Evolutionary conservation across 2,888 invertebrate genomes (phyloP).

Genomic region (Microchrysa polita): DNA sequence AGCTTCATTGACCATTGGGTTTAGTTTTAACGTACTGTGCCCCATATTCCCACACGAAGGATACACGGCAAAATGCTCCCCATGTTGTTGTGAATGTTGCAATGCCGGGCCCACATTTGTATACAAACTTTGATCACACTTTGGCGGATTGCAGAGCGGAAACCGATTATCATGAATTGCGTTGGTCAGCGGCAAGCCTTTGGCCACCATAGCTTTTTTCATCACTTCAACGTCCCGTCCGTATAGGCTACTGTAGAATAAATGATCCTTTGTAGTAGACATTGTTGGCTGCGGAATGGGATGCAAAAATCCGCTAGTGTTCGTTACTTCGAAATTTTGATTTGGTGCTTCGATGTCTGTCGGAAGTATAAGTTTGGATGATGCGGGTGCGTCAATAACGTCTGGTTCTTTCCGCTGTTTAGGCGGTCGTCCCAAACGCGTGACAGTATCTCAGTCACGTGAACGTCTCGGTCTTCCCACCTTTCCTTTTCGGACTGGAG

Average conservation of each 20-base stretch:
- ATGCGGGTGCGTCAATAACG: constrained; percentile 34
- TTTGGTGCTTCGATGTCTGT: constrained; percentile 45
- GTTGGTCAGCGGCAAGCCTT: neutral
- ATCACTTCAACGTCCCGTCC: constrained; percentile 53
- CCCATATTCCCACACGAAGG: constrained; percentile 10
- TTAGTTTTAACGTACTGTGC: neutral
- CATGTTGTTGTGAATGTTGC: constrained; percentile 14
- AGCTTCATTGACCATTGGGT: constrained; percentile 9
- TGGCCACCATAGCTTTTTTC: constrained; percentile 49
- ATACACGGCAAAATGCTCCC: constrained; percentile 22
- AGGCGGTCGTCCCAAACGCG: constrained; percentile 55
- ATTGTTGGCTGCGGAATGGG: constrained; percentile 39
- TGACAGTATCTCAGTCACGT: constrained; percentile 75
- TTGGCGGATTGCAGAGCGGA: constrained; percentile 13
- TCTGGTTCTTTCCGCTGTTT: constrained; percentile 54
- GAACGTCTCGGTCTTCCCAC: constrained; percentile 81
- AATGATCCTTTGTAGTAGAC: constrained; percentile 49
- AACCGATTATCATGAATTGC: constrained; percentile 7
- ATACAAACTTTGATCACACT: constrained; percentile 27
- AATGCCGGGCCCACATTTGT: neutral
- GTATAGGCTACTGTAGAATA: constrained; percentile 53
- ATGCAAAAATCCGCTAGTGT: constrained; percentile 40
- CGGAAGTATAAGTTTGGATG: constrained; percentile 46
- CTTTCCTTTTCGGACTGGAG: constrained; percentile 84
- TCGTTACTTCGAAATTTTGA: constrained; percentile 42